These are phyloP conservation scores for Amphimallon solstitiale DNA, from an alignment of 2,888 invertebrate genomes.

Conservation along the genomic window DNA sequence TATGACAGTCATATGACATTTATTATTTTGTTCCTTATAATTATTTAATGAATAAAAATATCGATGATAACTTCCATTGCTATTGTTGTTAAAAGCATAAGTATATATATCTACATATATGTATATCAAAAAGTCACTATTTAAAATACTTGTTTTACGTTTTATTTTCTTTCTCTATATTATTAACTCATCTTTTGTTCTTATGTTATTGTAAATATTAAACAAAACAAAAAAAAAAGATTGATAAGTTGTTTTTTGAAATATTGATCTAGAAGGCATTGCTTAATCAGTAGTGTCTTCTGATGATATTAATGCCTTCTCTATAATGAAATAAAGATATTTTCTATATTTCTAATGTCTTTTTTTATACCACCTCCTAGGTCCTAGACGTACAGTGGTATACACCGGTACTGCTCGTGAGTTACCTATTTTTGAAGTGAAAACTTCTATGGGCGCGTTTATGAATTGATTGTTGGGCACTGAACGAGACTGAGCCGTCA, in stretches of 20 bases:
- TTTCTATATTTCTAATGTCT: conserved; percentile 53
- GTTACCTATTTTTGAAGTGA: too few species aligned
- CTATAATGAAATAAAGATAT: conserved; percentile 59
- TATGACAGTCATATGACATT: too few species aligned
- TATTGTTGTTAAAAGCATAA: conserved; percentile 31
- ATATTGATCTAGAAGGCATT: conserved; percentile 48
- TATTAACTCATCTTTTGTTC: conserved; percentile 26
- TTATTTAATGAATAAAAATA: conserved; percentile 9
- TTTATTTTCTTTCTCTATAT: conserved; percentile 22
- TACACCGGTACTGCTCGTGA: too few species aligned
- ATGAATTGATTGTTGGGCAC: too few species aligned
- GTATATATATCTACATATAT: conserved; percentile 16
- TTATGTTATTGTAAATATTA: conserved; percentile 33
- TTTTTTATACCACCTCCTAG: conserved; percentile 9
- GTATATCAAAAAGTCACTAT: conserved; percentile 25
- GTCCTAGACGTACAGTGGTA: not conserved
- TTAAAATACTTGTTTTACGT: conserved; percentile 16
- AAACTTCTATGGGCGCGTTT: too few species aligned
- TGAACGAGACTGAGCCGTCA: too few species aligned
- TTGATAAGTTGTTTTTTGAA: conserved; percentile 35
- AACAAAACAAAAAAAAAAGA: conserved; percentile 27
- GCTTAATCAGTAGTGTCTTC: conserved; percentile 51
- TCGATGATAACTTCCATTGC: conserved; percentile 27
- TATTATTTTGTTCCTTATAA: not conserved
- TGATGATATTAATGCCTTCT: conserved; percentile 58